phyloP scores from a whole-genome alignment of 2,113 vertebrate genomes.

The Zosterops borbonicus region DNA sequence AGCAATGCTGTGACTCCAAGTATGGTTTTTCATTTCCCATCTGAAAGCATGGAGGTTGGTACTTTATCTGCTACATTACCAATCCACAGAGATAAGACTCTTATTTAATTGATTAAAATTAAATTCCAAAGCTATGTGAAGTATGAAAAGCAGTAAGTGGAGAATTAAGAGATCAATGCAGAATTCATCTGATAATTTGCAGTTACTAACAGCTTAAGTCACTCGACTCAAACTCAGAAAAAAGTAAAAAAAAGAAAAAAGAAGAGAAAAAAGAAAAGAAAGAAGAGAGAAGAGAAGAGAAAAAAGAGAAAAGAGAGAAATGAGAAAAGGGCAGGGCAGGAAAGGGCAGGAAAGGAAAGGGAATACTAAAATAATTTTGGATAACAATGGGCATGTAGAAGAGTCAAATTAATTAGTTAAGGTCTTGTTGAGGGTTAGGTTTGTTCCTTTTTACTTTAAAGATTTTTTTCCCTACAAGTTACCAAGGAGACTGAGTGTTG shows the following conservation, averaged over 20 bases:
- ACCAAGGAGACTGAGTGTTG: too few relatives aligned
- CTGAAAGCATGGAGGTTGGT: not conserved
- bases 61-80: not conserved
- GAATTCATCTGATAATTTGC: not conserved
- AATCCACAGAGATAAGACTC: not conserved
- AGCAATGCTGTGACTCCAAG: not conserved
- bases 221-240: not conserved
- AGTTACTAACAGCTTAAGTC: not conserved
- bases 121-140: not conserved
- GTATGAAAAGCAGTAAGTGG: not conserved
- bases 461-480: too few relatives aligned
- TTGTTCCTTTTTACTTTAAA: too few relatives aligned
- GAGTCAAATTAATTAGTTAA: not conserved
- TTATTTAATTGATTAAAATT: not conserved
- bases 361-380: not conserved
- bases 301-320: too few relatives aligned
- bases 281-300: not conserved
- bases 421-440: too few relatives aligned
- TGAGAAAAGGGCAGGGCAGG: not conserved
- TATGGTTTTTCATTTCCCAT: not conserved
- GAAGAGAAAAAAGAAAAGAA: too few relatives aligned
- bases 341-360: too few relatives aligned
- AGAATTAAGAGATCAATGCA: not conserved
- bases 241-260: not conserved
- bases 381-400: not conserved